These are phyloP conservation scores for Cinclus cinclus DNA, from an alignment of 2,113 vertebrate species.

Conservation along the genomic window DNA sequence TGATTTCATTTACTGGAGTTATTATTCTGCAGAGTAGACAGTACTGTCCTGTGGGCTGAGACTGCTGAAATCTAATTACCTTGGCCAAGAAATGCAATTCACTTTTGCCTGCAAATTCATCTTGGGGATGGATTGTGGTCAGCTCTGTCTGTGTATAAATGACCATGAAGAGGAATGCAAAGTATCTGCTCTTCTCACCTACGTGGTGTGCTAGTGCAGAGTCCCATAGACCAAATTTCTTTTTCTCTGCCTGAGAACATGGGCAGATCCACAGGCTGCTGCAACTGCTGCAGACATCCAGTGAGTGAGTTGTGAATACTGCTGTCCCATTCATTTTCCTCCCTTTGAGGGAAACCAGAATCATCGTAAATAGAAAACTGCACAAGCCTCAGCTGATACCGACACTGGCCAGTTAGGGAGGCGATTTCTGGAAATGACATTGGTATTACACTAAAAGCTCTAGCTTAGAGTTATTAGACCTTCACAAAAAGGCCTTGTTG, in stretches of 20 bases:
- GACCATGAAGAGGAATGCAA: neutral
- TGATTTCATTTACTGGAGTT: slow-evolving; percentile 33
- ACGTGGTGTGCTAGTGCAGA: fast-evolving
- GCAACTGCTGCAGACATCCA: neutral
- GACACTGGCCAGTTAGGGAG: neutral
- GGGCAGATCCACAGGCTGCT: neutral
- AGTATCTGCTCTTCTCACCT: neutral
- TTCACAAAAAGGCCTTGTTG: neutral
- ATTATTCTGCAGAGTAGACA: slow-evolving; percentile 31
- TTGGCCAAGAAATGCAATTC: neutral
- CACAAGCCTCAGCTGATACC: neutral
- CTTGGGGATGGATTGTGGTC: neutral
- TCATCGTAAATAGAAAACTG: neutral
- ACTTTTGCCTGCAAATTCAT: neutral
- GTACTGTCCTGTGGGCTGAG: neutral
- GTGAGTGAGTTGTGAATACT: neutral
- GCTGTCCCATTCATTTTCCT: fast-evolving
- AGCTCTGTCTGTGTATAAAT: neutral
- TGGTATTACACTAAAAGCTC: neutral
- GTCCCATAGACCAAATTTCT: neutral
- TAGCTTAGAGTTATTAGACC: neutral
- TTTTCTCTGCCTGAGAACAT: neutral
- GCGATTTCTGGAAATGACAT: neutral
- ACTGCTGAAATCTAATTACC: neutral
- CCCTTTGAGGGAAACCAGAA: neutral